These are phyloP conservation scores for Carabus problematicus DNA, from an alignment of 2,888 invertebrate genomes.

Conservation along the genomic window DNA sequence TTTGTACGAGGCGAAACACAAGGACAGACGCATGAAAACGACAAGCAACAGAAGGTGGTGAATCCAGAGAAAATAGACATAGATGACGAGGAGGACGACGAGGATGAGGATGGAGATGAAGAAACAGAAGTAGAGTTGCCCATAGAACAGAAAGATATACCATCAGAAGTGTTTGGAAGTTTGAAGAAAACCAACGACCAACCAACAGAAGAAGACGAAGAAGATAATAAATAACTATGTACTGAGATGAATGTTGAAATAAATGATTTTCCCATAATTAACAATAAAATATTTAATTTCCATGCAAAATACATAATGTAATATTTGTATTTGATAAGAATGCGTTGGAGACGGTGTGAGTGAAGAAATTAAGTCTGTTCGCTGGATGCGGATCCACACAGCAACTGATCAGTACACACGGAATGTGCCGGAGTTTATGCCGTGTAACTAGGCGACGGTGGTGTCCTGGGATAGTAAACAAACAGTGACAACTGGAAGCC, in stretches of 20 bases:
- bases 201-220: conserved; percentile 47
- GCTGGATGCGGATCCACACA: not conserved
- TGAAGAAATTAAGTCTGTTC: conserved; percentile 1
- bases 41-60: conserved; percentile 65
- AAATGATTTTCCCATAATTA: not conserved
- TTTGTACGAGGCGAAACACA: conserved; percentile 90
- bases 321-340: not conserved
- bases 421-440: conserved; percentile 3
- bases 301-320: conserved; percentile 8
- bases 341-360: not conserved
- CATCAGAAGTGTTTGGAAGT: conserved; percentile 91
- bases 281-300: conserved; percentile 27
- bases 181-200: conserved; percentile 62
- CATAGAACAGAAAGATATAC: conserved; percentile 85
- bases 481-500: conserved; percentile 79
- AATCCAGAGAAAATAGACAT: conserved; percentile 91
- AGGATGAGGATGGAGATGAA: conserved; percentile 63
- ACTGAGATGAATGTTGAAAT: not conserved
- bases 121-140: conserved; percentile 65
- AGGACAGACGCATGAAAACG: conserved; percentile 68
- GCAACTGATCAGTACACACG: not conserved
- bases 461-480: conserved; percentile 68
- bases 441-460: conserved; percentile 25
- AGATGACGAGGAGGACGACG: conserved; percentile 72
- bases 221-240: not conserved